Evolutionary conservation across 2,888 invertebrate species (phyloP).

Genomic region (Loripinus fragilis): DNA sequence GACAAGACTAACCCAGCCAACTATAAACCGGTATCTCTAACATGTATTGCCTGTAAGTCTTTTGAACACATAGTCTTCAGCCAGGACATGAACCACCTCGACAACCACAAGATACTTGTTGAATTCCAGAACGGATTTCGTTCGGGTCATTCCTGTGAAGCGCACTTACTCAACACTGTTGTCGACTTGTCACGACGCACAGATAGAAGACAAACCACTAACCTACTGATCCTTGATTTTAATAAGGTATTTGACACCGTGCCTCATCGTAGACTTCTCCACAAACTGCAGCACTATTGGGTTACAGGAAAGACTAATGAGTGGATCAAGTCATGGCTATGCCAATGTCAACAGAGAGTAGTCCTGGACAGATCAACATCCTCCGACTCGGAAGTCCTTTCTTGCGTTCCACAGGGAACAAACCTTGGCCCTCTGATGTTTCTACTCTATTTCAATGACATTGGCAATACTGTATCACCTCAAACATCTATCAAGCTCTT

Average conservation of each 20-base stretch:
- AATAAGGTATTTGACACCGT: too few relatives aligned
- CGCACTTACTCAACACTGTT: background rate
- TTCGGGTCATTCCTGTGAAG: too few relatives aligned
- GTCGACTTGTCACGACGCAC: background rate
- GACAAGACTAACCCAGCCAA: too few relatives aligned
- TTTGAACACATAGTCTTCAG: background rate
- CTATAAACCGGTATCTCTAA: background rate
- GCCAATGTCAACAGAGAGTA: background rate
- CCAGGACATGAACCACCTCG: too few relatives aligned
- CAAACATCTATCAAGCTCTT: too few relatives aligned
- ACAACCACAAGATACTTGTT: conserved; percentile 1
- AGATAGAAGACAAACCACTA: background rate
- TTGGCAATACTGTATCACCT: background rate
- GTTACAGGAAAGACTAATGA: too few relatives aligned
- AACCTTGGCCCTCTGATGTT: too few relatives aligned
- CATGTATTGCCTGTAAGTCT: conserved; percentile 2
- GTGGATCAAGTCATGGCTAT: conserved; percentile 2
- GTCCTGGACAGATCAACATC: background rate
- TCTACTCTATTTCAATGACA: background rate
- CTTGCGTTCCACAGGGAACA: background rate
- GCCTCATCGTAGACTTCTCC: too few relatives aligned
- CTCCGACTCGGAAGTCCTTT: too few relatives aligned
- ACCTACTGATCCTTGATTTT: too few relatives aligned
- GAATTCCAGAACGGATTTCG: too few relatives aligned
- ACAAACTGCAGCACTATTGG: too few relatives aligned